A percentile compares a stretch with the other conserved stretches of the same genome.
phyloP scores from a whole-genome alignment of 2,113 vertebrate species.

The Aptenodytes forsteri region DNA sequence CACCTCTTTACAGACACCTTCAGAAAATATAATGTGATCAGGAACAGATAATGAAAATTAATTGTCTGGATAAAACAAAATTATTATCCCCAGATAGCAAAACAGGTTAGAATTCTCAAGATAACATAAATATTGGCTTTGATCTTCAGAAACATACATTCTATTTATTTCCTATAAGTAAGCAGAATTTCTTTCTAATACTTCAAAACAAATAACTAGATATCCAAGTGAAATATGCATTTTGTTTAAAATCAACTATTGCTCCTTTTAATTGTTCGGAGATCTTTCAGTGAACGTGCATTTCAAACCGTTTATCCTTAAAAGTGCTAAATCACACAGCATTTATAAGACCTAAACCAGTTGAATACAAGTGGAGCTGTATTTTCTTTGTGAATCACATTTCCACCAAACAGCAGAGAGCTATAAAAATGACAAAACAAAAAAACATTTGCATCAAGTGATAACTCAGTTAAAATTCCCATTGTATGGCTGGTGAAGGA shows the following conservation, averaged over 20 bases:
- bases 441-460: background rate
- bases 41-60: background rate
- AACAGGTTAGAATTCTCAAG: background rate
- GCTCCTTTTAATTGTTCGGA: background rate
- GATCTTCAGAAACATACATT: background rate
- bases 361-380: background rate
- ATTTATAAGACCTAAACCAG: background rate
- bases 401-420: background rate
- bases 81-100: background rate
- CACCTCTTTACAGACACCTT: background rate
- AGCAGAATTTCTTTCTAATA: background rate
- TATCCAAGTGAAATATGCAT: background rate
- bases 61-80: background rate
- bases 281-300: background rate
- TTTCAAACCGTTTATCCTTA: background rate
- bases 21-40: background rate
- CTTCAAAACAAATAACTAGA: background rate
- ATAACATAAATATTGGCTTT: background rate
- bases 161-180: background rate
- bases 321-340: background rate
- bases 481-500: background rate
- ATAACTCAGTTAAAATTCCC: background rate
- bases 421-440: background rate
- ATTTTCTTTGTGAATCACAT: background rate
- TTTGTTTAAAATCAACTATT: background rate